phyloP scores from a whole-genome alignment of 2,113 vertebrate species.

The Cryptomyrus ogoouensis region DNA sequence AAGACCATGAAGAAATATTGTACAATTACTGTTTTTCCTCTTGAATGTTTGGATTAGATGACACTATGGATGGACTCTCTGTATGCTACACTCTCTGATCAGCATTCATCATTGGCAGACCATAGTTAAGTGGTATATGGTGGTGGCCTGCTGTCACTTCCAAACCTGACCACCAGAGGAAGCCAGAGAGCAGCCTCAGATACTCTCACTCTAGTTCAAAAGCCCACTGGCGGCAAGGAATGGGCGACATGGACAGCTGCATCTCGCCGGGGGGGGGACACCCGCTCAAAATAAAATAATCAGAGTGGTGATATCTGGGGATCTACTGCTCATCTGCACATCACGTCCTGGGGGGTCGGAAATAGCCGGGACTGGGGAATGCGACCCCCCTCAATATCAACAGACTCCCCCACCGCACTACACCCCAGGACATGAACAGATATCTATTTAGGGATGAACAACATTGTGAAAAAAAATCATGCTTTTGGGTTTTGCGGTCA shows the following conservation, averaged over 20 bases:
- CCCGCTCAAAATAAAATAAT: background rate
- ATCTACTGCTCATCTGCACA: background rate
- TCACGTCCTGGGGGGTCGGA: background rate
- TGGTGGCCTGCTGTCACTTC: background rate
- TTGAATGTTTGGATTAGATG: background rate
- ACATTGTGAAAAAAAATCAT: background rate
- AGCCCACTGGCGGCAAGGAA: background rate
- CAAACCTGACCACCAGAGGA: background rate
- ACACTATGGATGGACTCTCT: background rate
- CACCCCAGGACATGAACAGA: background rate
- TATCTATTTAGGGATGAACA: background rate
- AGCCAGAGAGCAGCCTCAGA: background rate
- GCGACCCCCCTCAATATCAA: background rate
- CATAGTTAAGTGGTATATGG: background rate
- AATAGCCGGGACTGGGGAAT: background rate
- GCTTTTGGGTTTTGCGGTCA: too few relatives aligned
- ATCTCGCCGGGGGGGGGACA: too few relatives aligned
- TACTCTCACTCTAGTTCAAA: background rate
- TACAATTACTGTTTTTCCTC: background rate
- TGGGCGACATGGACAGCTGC: background rate
- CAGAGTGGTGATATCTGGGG: background rate
- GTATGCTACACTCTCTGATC: background rate
- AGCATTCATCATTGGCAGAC: background rate
- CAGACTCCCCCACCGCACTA: background rate
- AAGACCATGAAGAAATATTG: background rate